Conservation (phyloP, 2,888 invertebrate genomes). For the Morinoia aosen region DNA sequence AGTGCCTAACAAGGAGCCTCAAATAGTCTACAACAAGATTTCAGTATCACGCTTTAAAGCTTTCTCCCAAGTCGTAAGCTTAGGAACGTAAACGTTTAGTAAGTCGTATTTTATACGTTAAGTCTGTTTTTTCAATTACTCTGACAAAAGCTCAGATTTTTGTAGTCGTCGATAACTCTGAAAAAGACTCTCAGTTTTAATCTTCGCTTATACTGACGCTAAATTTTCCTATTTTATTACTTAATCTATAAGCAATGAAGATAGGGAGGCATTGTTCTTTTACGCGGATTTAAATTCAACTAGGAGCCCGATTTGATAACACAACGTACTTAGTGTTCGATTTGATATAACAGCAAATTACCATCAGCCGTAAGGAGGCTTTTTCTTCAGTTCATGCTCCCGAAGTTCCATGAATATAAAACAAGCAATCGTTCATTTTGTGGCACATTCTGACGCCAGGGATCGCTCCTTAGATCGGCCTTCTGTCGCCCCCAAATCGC, state of each 20-base stretch:
- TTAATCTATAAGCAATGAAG: neutral
- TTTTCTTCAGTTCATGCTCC: neutral
- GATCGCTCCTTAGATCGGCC: neutral
- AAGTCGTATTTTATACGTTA: neutral
- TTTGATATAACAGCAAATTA: neutral
- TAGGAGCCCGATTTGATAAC: neutral
- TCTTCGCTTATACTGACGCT: neutral
- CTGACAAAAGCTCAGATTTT: too few relatives aligned
- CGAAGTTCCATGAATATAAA: slow-evolving; percentile 7
- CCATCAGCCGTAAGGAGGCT: neutral
- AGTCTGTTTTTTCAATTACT: neutral
- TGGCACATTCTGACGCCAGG: neutral
- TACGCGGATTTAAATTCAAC: neutral
- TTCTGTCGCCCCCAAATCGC: slow-evolving; percentile 18
- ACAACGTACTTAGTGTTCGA: neutral
- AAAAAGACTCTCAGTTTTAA: too few relatives aligned
- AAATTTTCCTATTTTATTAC: neutral
- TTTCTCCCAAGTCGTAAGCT: neutral
- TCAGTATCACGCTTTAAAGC: too few relatives aligned
- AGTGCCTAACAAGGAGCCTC: neutral
- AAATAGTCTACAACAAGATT: neutral
- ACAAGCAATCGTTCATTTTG: slow-evolving; percentile 31
- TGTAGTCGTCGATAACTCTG: too few relatives aligned
- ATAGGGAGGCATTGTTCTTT: neutral
- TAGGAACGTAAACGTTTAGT: neutral